Base-by-base conservation (phyloP, 2,888 invertebrate genomes). In the Portevinia maculata region DNA sequence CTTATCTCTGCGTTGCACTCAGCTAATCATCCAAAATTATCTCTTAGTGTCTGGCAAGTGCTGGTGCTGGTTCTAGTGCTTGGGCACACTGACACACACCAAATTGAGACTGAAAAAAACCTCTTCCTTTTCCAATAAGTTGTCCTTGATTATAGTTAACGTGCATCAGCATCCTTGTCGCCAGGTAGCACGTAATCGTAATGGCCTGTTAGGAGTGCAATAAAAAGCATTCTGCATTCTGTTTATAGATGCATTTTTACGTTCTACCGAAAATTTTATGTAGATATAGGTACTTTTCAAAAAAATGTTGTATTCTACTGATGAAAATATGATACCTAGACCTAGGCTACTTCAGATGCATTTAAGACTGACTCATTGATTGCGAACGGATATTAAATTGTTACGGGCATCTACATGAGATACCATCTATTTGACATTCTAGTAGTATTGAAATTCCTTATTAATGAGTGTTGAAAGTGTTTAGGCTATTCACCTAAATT, bases 21-120 rank as follows among this genome's bases (percentile, higher is more conserved):
- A 86, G 84, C 86, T 86, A 86, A 86, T 86, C 86, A 86, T 85
- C 76, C 67, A 84, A 85, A 86, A 86, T 86, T 86, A 86, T 86
- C 86, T 70, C 67, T 17, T 19, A 19, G 41, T 85, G 86, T 86
- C 86, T 86, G 86, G 86, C 86, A 86, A 85, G 85, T 85, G 86
- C 79, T 85, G 81, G 84, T 73, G 62, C 34, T 83, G 79, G 55
- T 44, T 15, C 6, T 64, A 24, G 30, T 11, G 55, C 9, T 30
- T 55, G 30, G 60, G 9, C 34, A 34, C 34, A 6, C 34, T 32
- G 9, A 15, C 44, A 52, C 9, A 52, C 30, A 34, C 3, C n/a
- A 15, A 39, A 53, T 17, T 28, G n/a, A 11, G 17, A 34, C 13
- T 4, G 17, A 39, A n/a, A 46, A 41, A 34, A 32, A 41, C 13